Evolutionary conservation across 2,797 vertebrate species (phyloP).

Genomic region (Coranthus polyacanthus): DNA sequence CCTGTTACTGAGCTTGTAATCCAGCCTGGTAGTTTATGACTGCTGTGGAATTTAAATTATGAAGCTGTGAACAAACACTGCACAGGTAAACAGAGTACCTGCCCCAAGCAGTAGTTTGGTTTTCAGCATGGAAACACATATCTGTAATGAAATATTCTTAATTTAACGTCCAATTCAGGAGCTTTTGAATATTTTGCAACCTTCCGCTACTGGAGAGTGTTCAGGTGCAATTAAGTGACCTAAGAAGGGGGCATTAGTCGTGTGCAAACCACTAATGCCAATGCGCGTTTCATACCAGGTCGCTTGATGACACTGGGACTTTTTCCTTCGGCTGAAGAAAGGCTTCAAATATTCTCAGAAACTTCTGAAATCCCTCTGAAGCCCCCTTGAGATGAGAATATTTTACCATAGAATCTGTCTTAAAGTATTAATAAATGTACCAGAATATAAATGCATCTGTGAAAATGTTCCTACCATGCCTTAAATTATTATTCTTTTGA

Average conservation of each 20-base stretch:
- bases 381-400: neutral
- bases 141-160: too few relatives aligned
- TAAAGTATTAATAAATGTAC: neutral
- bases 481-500: neutral
- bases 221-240: too few relatives aligned
- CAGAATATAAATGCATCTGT: neutral
- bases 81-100: neutral
- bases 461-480: neutral
- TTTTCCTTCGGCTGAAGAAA: neutral
- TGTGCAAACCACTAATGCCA: too few relatives aligned
- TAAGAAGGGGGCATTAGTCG: too few relatives aligned
- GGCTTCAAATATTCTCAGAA: neutral
- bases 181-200: too few relatives aligned
- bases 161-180: too few relatives aligned
- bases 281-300: too few relatives aligned
- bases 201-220: too few relatives aligned
- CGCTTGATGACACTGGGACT: neutral
- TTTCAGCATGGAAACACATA: too few relatives aligned
- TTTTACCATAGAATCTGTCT: neutral
- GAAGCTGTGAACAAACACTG: conserved; percentile 13
- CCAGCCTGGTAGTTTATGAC: conserved; percentile 32
- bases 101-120: too few relatives aligned
- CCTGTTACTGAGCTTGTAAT: conserved; percentile 59
- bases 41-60: conserved; percentile 27
- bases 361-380: neutral